Base-by-base conservation (phyloP, 2,888 invertebrate species). In the Protodeltote pygarga region DNA sequence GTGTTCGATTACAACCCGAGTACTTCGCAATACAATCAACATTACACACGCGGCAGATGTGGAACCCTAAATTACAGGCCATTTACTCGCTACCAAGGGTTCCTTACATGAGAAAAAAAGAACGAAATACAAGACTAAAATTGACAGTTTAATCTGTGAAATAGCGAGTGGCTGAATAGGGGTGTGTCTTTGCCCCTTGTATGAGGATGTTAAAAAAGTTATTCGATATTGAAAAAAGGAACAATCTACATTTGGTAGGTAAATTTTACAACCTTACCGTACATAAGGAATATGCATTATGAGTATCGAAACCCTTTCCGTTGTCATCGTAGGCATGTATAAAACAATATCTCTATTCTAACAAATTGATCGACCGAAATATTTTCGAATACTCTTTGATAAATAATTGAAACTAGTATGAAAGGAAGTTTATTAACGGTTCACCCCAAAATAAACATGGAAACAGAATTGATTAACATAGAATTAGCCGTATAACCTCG, bases 1-100 rank as follows among this genome's bases (percentile, higher is more conserved):
- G 74, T 75, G 79, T 86, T 83, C 83, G 81, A 85, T 87, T 83
- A 73, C 73, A 71, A 54, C 55, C 58, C 55, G 59, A 67, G 72
- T 64, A 63, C 60, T 46, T 75, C 75, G 78, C 87, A 87, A 90
- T 90, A 88, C 89, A 90, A 91, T 90, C 89, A 89, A 82, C 88
- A 86, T 91, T 88, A 89, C 81, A 77, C 77, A 81, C 73, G 83
- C 71, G 79, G 78, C 91, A 91, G 91, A 88, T 91, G 91, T 69
- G 82, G 81, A 80, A 76, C 84, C 84, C 87, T 87, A 87, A 89
- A 87, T 87, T 89, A 89, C 85, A 81, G 73, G 74, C 65, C 84
- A 80, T 81, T 87, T 83, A 78, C 77, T 75, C 73, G 77, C 71
- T 79, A 76, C 80, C 80, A 83, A 86, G 89, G 89, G 86, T 80